Evolutionary conservation across 2,113 vertebrate genomes (phyloP).

Genomic region (Pseudopodoces humilis): DNA sequence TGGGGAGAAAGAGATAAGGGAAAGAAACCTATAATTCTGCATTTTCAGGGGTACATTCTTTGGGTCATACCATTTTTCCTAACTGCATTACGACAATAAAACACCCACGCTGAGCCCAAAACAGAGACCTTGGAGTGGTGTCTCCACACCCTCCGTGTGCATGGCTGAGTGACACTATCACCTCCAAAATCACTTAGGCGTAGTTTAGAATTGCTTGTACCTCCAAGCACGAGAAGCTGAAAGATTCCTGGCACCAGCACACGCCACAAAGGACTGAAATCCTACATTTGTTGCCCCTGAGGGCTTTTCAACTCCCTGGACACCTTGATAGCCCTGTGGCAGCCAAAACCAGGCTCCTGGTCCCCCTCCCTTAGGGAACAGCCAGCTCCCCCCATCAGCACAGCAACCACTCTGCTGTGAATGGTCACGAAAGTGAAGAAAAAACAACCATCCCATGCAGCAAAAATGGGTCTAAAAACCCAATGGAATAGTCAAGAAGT

Average conservation of each 20-base stretch:
- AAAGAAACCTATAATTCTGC: too few relatives aligned
- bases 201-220: fast-evolving
- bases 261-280: not conserved
- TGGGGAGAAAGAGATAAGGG: too few relatives aligned
- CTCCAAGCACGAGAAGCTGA: not conserved
- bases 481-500: not conserved
- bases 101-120: not conserved
- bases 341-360: not conserved
- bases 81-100: not conserved
- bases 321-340: not conserved
- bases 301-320: not conserved
- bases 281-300: not conserved
- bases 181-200: not conserved
- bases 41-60: too few relatives aligned
- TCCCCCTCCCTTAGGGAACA: fast-evolving
- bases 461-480: not conserved
- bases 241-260: not conserved
- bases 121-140: not conserved
- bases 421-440: not conserved
- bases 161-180: not conserved
- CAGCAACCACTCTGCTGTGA: fast-evolving
- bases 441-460: not conserved
- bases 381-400: not conserved
- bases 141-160: not conserved
- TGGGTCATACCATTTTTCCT: too few relatives aligned